Evolutionary conservation across 2,888 invertebrate genomes (phyloP).

Genomic region (Sminthurides aquaticus): DNA sequence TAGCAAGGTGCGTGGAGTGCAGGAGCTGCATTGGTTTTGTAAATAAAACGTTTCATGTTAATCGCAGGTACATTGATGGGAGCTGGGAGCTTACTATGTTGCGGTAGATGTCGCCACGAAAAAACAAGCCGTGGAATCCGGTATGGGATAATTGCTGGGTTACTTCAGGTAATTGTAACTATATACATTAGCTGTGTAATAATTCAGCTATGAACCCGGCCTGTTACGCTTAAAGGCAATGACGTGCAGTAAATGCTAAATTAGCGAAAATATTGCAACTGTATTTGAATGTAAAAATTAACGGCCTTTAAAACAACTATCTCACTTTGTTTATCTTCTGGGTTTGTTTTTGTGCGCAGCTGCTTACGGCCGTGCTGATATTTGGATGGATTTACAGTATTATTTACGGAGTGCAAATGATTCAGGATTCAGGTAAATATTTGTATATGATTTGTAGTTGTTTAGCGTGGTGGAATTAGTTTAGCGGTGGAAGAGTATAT

Average conservation of each 20-base stretch:
- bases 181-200: too few species aligned
- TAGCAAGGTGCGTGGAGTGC: too few species aligned
- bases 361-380: slow-evolving; percentile 22
- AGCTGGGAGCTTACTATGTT: slow-evolving; percentile 35
- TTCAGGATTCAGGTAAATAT: slow-evolving; percentile 40
- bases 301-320: too few species aligned
- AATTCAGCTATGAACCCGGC: too few species aligned
- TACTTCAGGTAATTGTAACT: slow-evolving; percentile 27
- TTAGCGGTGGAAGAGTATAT: too few species aligned
- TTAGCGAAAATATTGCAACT: too few species aligned
- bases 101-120: slow-evolving; percentile 40
- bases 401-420: slow-evolving; percentile 41
- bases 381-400: slow-evolving; percentile 42
- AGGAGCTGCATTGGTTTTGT: too few species aligned
- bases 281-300: too few species aligned
- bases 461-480: too few species aligned
- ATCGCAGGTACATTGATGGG: slow-evolving; percentile 41
- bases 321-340: not conserved
- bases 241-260: too few species aligned
- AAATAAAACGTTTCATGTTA: too few species aligned
- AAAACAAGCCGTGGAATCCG: slow-evolving; percentile 30
- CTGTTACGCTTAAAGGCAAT: too few species aligned
- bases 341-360: not conserved
- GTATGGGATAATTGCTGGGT: slow-evolving; percentile 40
- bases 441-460: not conserved